These are phyloP conservation scores for Lithophane ornitopus DNA, from an alignment of 2,888 invertebrate genomes.

Conservation along the genomic window DNA sequence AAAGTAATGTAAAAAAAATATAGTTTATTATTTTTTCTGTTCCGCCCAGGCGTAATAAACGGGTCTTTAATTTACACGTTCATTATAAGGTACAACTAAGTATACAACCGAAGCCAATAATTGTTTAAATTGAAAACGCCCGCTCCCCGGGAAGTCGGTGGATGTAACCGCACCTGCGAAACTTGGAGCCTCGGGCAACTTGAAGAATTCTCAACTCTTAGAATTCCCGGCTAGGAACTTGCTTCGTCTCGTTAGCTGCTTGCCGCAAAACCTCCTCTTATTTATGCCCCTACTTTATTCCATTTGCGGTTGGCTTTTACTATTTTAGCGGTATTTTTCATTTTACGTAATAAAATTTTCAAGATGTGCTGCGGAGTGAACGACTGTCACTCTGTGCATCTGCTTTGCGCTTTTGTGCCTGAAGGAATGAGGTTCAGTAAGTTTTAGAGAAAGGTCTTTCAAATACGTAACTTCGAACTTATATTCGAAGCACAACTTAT, in stretches of 20 bases:
- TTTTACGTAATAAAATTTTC: conserved; percentile 51
- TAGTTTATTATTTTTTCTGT: not conserved
- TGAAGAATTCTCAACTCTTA: conserved; percentile 81
- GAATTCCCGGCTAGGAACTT: conserved; percentile 82
- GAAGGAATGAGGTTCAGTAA: not conserved
- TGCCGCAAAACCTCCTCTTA: conserved; percentile 87
- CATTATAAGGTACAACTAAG: conserved; percentile 47
- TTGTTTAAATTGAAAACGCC: conserved; percentile 79
- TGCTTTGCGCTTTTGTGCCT: conserved; percentile 8
- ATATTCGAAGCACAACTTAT: not conserved
- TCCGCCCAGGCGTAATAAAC: conserved; percentile 12
- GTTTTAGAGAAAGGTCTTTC: not conserved
- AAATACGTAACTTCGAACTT: not conserved
- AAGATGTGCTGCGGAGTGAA: conserved; percentile 44
- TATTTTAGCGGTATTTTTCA: conserved; percentile 59
- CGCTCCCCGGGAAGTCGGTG: conserved; percentile 68
- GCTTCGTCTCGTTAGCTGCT: conserved; percentile 85
- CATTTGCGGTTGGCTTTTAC: conserved; percentile 77
- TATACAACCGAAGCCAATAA: conserved; percentile 70
- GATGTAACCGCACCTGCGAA: conserved; percentile 79
- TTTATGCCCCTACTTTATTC: conserved; percentile 88
- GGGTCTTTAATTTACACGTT: conserved; percentile 54
- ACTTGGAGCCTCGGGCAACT: conserved; percentile 76
- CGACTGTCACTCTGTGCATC: conserved; percentile 25
- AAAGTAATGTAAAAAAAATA: conserved; percentile 8